phyloP scores from a whole-genome alignment of 2,797 vertebrate genomes.

The Gallinago solitaria region DNA sequence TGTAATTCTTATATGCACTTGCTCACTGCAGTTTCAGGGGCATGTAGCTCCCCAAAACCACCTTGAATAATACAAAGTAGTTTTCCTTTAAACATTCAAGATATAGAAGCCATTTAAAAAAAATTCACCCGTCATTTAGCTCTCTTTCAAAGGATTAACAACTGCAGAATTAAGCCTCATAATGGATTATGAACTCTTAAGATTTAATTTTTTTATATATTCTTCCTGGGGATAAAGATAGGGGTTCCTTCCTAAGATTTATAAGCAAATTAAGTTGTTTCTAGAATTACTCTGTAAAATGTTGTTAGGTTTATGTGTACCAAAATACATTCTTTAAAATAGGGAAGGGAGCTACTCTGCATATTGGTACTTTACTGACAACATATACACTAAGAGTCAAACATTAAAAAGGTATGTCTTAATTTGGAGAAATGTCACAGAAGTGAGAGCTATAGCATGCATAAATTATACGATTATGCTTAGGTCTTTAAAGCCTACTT shows the following conservation, averaged over 20 bases:
- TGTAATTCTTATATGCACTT: not conserved
- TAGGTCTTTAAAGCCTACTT: constrained; percentile 32
- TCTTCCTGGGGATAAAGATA: not conserved
- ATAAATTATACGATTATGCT: not conserved
- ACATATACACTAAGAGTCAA: not conserved
- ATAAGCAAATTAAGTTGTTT: not conserved
- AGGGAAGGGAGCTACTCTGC: not conserved
- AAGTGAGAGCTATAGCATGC: constrained; percentile 15
- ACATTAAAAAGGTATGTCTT: not conserved
- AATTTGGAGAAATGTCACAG: not conserved
- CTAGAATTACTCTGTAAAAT: not conserved
- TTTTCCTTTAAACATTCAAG: not conserved
- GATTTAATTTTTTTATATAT: not conserved
- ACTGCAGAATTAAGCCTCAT: not conserved
- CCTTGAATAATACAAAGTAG: not conserved
- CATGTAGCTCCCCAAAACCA: not conserved
- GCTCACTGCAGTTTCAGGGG: not conserved
- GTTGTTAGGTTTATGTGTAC: not conserved
- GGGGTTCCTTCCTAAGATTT: not conserved
- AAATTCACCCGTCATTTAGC: not conserved
- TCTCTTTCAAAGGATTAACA: not conserved
- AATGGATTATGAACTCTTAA: not conserved
- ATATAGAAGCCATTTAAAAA: not conserved
- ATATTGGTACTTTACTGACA: not conserved
- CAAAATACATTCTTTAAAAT: not conserved